phyloP scores from a whole-genome alignment of 2,113 vertebrate genomes.

The Petromus typicus region DNA sequence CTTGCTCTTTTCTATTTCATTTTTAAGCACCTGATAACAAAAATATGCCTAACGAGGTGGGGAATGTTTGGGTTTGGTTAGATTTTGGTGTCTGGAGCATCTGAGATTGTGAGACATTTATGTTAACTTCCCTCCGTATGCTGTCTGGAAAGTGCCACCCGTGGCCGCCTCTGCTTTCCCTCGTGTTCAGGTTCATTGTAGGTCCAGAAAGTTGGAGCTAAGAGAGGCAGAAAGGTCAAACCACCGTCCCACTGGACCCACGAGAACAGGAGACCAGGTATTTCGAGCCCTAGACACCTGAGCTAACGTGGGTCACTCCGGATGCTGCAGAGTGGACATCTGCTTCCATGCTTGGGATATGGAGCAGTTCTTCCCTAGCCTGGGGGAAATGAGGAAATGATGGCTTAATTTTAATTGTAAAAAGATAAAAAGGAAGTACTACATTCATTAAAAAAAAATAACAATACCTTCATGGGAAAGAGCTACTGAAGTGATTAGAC shows the following conservation, averaged over 20 bases:
- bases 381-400: background rate
- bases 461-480: background rate
- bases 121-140: background rate
- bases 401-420: background rate
- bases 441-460: background rate
- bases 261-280: background rate
- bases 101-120: background rate
- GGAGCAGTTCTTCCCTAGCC: background rate
- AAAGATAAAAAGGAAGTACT: background rate
- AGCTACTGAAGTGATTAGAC: background rate
- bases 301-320: background rate
- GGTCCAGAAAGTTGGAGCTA: background rate
- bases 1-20: background rate
- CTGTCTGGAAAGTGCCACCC: background rate
- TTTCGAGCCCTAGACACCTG: background rate
- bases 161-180: background rate
- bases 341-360: background rate
- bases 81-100: background rate
- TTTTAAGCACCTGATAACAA: constrained; percentile 46
- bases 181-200: background rate
- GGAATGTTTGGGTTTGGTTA: constrained; percentile 26
- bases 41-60: background rate
- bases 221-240: background rate
- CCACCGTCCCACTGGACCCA: background rate
- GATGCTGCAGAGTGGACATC: rapidly evolving